Evolutionary conservation across 2,797 vertebrate species (phyloP).

Genomic region (Propithecus deckenii): DNA sequence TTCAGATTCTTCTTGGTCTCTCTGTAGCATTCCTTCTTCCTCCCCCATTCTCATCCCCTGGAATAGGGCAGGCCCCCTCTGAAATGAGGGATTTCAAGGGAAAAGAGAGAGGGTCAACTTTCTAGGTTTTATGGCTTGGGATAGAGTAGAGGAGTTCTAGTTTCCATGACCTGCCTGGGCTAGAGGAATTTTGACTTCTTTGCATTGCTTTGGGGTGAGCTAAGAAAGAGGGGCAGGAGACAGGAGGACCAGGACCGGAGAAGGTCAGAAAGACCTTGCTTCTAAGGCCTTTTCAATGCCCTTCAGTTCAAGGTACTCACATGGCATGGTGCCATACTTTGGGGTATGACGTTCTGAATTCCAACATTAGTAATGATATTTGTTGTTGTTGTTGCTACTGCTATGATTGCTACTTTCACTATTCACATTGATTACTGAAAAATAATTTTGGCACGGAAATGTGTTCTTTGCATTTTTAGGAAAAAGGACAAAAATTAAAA

Average conservation of each 20-base stretch:
- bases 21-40: background rate
- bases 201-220: no score
- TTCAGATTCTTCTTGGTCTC: no score
- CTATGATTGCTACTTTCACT: background rate
- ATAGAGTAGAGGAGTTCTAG: background rate
- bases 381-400: background rate
- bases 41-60: rapidly evolving
- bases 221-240: background rate
- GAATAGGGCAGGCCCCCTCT: no score
- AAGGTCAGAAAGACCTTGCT: background rate
- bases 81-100: background rate
- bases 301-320: background rate
- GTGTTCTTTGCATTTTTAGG: background rate
- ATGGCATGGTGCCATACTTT: rapidly evolving
- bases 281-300: background rate
- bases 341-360: background rate
- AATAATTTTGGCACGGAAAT: background rate
- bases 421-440: background rate
- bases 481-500: background rate
- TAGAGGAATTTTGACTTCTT: background rate
- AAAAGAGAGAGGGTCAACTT: background rate
- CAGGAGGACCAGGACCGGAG: no score
- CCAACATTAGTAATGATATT: background rate
- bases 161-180: background rate
- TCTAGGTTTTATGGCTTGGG: background rate